Base-by-base conservation (phyloP, 2,888 invertebrate species). In the Orchestes rusci region DNA sequence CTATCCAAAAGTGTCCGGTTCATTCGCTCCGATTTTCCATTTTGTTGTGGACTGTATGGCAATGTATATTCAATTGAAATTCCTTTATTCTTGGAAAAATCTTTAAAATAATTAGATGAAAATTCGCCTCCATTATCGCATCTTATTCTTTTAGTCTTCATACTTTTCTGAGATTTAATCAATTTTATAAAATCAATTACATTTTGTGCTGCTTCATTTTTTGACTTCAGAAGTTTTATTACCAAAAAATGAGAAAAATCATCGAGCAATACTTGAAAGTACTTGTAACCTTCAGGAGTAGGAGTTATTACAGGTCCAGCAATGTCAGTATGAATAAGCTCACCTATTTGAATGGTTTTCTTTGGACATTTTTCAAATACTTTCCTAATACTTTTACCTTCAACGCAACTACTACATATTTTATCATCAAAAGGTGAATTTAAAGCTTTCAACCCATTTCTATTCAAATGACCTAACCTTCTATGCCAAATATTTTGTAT, bases 1-100 rank as follows among this genome's bases (percentile, higher is more conserved):
- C 44, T 58, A 29, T 55, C 51, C 15, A 56, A 13, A 13, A 54
- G 28, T 4, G 53, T 55, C 44, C 54, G 36, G 32, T 59, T 59
- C 50, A 56, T 50, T 15, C 58, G 10, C 39, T 57, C 55, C 2
- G 48, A 41, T 27, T 28, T 43, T 8, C 54, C 56, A 42, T 59
- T 58, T 38, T 56, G 48, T 41, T 59, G 56, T 12, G 53, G 53
- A 43, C 31, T 51, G 43, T 56, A 54, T 30, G 50, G 37, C 23
- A 46, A 28, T 8, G 55, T 58, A 43, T 53, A 53, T 29, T 51
- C 39, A 3, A 46, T 32, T 23, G 43, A 13, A 38, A 53, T 53
- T 18, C 52, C 53, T 27, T 51, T 50, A 8, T 38, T 12, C 27
- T 31, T 50, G 31, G 52, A 54, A 52, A 39, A 52, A 34, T 43